phyloP scores from a whole-genome alignment of 2,797 vertebrate species.

The Pangasius larnaudii region DNA sequence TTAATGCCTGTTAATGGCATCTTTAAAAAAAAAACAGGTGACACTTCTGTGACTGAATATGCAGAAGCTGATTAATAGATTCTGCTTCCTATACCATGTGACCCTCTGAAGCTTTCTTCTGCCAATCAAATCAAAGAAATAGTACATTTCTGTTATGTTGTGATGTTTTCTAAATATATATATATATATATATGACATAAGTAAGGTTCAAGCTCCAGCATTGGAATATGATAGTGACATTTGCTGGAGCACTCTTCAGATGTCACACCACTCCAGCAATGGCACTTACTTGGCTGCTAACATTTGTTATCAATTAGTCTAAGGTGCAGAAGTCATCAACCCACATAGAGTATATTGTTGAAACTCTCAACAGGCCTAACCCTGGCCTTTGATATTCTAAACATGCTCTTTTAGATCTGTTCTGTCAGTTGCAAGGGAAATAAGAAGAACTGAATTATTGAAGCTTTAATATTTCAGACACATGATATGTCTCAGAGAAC shows the following conservation, averaged over 20 bases:
- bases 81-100: constrained; percentile 10
- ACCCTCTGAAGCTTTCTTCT: constrained; percentile 24
- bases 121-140: neutral
- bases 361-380: constrained; percentile 29
- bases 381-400: constrained; percentile 36
- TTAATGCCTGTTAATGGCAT: constrained; percentile 48
- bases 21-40: constrained; percentile 4
- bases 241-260: constrained; percentile 43
- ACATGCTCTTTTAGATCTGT: constrained; percentile 16
- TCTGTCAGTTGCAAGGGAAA: constrained; percentile 23
- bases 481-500: constrained; percentile 25
- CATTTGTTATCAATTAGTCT: constrained; percentile 57
- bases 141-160: too few species aligned
- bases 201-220: neutral
- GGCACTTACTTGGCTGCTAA: constrained; percentile 37
- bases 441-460: constrained; percentile 48
- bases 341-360: constrained; percentile 13
- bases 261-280: constrained; percentile 37
- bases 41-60: constrained; percentile 32
- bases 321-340: constrained; percentile 39
- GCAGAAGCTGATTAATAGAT: constrained; percentile 40
- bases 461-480: constrained; percentile 38
- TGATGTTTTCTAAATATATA: too few species aligned
- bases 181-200: neutral
- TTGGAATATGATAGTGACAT: constrained; percentile 46